These are phyloP conservation scores for Sycophila sp. DNA, from an alignment of 1,140 invertebrate species.

Conservation along the genomic window DNA sequence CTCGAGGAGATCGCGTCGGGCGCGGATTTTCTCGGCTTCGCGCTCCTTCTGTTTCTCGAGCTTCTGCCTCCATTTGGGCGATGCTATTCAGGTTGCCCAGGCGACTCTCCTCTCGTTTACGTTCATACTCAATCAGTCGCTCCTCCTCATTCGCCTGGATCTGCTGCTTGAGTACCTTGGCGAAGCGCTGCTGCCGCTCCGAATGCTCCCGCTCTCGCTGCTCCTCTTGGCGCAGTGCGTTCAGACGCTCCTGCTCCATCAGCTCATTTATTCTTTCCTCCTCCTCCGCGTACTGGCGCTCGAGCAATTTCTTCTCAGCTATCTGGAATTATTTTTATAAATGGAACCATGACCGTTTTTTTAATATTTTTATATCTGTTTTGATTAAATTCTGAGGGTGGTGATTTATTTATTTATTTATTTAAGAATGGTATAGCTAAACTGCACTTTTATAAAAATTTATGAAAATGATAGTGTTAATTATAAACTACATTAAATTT, in stretches of 20 bases:
- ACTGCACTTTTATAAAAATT: too few species aligned
- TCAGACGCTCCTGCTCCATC: slow-evolving; percentile 71
- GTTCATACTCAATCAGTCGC: slow-evolving; percentile 71
- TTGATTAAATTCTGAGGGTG: too few species aligned
- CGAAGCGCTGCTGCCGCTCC: slow-evolving; percentile 55
- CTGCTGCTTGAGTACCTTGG: slow-evolving; percentile 66
- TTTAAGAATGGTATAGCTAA: too few species aligned
- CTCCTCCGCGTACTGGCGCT: slow-evolving; percentile 68
- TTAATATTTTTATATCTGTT: too few species aligned
- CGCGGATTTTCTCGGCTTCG: slow-evolving; percentile 57
- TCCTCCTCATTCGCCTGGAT: slow-evolving; percentile 70
- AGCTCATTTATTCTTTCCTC: slow-evolving; percentile 70
- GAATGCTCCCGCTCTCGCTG: slow-evolving; percentile 55
- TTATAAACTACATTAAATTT: too few species aligned
- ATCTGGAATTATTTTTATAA: slow-evolving; percentile 47
- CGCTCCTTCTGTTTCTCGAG: slow-evolving; percentile 59
- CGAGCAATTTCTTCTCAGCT: slow-evolving; percentile 61
- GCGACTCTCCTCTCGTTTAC: slow-evolving; percentile 73
- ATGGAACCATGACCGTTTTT: too few species aligned
- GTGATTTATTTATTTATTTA: too few species aligned
- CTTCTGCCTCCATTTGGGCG: slow-evolving; percentile 67
- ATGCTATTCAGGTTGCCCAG: slow-evolving; percentile 70
- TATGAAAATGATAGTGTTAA: too few species aligned
- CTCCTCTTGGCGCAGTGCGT: slow-evolving; percentile 59
- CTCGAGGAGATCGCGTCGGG: slow-evolving; percentile 68